Conservation (phyloP, 2,888 invertebrate species). For the Chaitophorus viminalis region DNA sequence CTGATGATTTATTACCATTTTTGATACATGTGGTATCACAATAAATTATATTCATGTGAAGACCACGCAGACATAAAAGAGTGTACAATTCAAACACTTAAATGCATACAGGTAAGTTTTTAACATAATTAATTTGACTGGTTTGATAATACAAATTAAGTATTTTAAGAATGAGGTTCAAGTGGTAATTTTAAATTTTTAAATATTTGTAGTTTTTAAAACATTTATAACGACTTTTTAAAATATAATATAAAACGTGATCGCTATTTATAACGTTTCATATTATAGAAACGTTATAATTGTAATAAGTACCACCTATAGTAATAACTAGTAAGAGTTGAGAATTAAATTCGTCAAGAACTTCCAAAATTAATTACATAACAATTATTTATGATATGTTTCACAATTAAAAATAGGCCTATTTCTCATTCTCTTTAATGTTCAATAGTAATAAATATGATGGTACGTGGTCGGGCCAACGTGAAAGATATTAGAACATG, state of each 20-base stretch:
- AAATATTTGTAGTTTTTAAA: no score
- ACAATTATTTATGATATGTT: conserved; percentile 21
- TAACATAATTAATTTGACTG: no score
- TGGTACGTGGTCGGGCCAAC: conserved; percentile 58
- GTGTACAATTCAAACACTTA: no score
- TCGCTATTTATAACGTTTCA: not conserved
- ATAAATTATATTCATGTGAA: no score
- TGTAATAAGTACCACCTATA: not conserved
- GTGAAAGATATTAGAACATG: conserved; percentile 60
- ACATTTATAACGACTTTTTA: no score
- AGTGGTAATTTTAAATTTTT: no score
- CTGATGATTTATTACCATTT: no score
- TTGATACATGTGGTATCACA: no score
- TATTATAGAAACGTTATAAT: not conserved
- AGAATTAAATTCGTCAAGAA: conserved; percentile 1
- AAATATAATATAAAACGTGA: not conserved
- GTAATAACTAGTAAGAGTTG: not conserved
- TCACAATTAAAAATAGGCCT: conserved; percentile 50
- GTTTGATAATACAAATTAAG: no score
- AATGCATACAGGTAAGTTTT: no score
- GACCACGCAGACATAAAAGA: no score
- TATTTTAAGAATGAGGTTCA: no score
- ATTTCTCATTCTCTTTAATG: conserved; percentile 24
- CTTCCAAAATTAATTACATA: not conserved
- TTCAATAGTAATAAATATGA: conserved; percentile 45